Evolutionary conservation across 2,888 invertebrate species (phyloP), one percentile per base, ranked within the genome.

Genomic region (Biston betularia): DNA sequence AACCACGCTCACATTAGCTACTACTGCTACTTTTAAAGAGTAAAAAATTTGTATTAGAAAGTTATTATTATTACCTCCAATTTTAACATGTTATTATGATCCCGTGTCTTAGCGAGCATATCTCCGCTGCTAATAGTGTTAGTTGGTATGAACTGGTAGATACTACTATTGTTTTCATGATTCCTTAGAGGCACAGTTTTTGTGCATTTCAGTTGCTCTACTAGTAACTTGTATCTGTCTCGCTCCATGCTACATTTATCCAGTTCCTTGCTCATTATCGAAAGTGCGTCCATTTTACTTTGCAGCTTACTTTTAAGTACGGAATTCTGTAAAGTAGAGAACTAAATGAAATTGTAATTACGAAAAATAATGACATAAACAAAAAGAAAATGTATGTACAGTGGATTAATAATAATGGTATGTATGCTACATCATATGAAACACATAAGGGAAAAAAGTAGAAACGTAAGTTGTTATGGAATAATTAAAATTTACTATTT

Each of bases 251-350:
- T 95, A 82, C 96, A 97, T 86, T 96, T 96, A 76, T 97, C 97
- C 66, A 98, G 86, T 81, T 97, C 97, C 77, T 95, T 95, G 70
- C 95, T 96, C 83, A 98, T 93, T 69, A 97, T 96, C n/a, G 96
- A 90, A 45, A 98, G 85, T 3, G 97, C 97, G 87, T 97, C 97
- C 59, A 96, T 94, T 87, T 98, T 98, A 80, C 97, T 96, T 80
- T 97, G 96, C 35, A 97, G 89, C 86, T 97, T 97, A 70, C 96
- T 95, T 80, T 95, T 95, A 15, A 96, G 84, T 1, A 95, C 95
- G 10, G 95, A 94, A 75, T 95, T 95, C 96, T 96, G 82, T 61
- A 82, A 85, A 71, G 5, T 9, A 7, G 0, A 15, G 24, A 53
- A 38, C 0, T 10, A 14, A 35, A 12, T n/a, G 12, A 33, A 50